Conservation (phyloP, 2,888 invertebrate genomes). For the Pyralis farinalis region DNA sequence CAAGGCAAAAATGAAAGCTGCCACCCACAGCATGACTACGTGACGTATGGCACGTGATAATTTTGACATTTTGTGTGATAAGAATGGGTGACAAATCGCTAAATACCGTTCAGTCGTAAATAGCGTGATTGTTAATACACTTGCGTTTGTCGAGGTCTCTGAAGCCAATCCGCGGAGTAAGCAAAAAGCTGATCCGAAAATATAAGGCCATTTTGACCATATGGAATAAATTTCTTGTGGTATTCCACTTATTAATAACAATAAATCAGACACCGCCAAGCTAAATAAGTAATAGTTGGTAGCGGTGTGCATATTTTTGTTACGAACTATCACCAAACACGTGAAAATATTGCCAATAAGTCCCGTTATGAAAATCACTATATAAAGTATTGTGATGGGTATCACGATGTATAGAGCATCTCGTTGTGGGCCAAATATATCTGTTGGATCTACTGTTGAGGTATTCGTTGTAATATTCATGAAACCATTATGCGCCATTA, state of each 20-base stretch:
- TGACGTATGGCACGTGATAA: conserved; percentile 91
- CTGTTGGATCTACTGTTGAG: conserved; percentile 44
- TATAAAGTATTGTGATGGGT: conserved; percentile 88
- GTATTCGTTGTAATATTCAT: conserved; percentile 22
- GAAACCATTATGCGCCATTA: neutral
- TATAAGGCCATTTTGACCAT: conserved; percentile 89
- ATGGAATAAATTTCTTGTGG: conserved; percentile 91
- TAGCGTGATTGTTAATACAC: conserved; percentile 89
- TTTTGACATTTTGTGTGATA: conserved; percentile 92
- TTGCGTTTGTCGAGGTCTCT: conserved; percentile 90
- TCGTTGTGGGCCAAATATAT: conserved; percentile 63
- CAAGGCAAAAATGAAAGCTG: conserved; percentile 86
- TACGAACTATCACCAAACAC: conserved; percentile 90
- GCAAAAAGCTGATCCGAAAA: conserved; percentile 90
- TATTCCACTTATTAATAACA: conserved; percentile 88
- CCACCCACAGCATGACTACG: conserved; percentile 90
- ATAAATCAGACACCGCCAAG: conserved; percentile 90
- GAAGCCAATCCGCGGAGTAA: conserved; percentile 88
- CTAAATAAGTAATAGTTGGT: conserved; percentile 92
- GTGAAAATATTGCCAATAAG: conserved; percentile 91
- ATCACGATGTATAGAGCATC: conserved; percentile 84
- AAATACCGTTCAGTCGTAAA: conserved; percentile 90
- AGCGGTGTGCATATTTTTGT: conserved; percentile 91
- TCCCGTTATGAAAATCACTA: conserved; percentile 89
- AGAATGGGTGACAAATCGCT: conserved; percentile 83